Base-by-base conservation (phyloP, 2,113 vertebrate species). In the Pluvialis apricaria region DNA sequence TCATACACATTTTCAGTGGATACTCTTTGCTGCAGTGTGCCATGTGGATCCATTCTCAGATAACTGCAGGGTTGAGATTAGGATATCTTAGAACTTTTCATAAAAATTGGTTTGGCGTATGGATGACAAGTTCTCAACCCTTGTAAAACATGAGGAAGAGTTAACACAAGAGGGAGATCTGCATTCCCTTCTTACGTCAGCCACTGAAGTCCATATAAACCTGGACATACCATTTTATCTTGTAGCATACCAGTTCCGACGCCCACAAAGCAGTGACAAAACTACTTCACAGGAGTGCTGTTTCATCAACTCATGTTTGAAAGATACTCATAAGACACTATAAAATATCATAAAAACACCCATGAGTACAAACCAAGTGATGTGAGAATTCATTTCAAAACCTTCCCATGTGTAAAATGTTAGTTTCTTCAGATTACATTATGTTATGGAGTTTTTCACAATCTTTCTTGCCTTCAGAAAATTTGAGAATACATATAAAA, bases 331-430 rank as follows among this genome's bases (percentile, higher is more conserved):
- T 17, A 96, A 64, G 34, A 69, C 47, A 61, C 47, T 29, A 79
- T 52, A 91, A 89, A 82, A 85, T 65, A 77, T 8, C 44, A 76
- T 60, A 77, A 91, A 91, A 88, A 81, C 25, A 88, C 57, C 44
- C 76, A 49, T 32, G 78, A 94, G 69, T 86, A 89, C 29, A 76
- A 84, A 93, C 64, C 36, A 81, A 92, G 55, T 36, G 11, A 86
- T 71, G 42, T 42, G 82, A 93, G 45, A 75, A 96, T 73, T 58
- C 31, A 94, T 96, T 96, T 95, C 58, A 93, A 82, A 90, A 71
- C 24, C 24, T 90, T 75, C 36, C 51, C 76, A 88, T 58, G 55
- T 24, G 9, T 75, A 90, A 77, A 70, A 64, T 0, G 11, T 34
- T 73, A 31, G n/a, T 86, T 95, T 92, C 80, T 71, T 90, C 65